Evolutionary conservation across 2,113 vertebrate species (phyloP).

Genomic region (Ictidomys tridecemlineatus): DNA sequence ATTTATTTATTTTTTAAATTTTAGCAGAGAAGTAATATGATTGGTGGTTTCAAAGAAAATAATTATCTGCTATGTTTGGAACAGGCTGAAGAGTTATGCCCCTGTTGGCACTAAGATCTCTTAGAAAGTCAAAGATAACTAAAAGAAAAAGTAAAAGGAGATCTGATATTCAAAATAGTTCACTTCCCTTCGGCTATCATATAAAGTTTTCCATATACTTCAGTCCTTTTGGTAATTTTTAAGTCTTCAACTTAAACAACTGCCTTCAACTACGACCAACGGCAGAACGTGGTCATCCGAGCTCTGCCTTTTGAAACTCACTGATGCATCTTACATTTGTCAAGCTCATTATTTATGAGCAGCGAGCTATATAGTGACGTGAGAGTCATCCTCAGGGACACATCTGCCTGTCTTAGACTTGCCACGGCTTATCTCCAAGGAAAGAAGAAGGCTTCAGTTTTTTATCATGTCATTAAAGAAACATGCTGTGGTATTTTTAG

Average conservation of each 20-base stretch:
- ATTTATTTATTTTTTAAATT: neutral
- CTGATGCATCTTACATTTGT: neutral
- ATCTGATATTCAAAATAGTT: neutral
- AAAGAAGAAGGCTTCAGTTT: neutral
- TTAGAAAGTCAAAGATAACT: conserved; percentile 1
- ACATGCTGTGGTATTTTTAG: neutral
- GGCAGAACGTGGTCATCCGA: neutral
- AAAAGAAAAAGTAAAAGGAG: neutral
- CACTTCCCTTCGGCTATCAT: neutral
- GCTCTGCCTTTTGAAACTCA: neutral
- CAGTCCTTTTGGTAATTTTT: conserved; percentile 26
- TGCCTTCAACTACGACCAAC: neutral
- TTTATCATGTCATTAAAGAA: neutral
- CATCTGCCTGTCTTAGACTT: neutral
- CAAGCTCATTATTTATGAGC: conserved; percentile 55
- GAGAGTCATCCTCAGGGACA: neutral
- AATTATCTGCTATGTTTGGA: neutral
- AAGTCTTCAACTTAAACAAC: neutral
- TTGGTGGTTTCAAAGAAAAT: neutral
- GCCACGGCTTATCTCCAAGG: neutral
- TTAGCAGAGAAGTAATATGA: neutral
- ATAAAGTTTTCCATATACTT: neutral
- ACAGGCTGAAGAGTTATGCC: neutral
- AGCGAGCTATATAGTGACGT: neutral
- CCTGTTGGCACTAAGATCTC: neutral